These are phyloP conservation scores for Cylindroiulus punctatus DNA, from an alignment of 2,888 invertebrate genomes.

Conservation along the genomic window DNA sequence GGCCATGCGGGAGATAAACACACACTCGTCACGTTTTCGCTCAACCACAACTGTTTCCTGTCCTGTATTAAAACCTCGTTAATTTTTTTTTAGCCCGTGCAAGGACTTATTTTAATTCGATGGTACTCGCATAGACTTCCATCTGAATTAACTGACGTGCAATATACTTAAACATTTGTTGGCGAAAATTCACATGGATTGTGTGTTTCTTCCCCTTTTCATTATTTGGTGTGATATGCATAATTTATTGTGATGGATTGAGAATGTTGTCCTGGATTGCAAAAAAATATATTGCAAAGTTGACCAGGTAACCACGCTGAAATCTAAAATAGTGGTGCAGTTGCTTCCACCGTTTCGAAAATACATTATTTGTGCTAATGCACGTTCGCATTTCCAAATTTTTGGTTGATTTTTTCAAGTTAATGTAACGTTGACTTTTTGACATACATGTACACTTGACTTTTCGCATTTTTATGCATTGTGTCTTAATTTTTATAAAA, in stretches of 20 bases:
- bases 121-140: not conserved
- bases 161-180: not conserved
- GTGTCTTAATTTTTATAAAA: not conserved
- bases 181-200: not conserved
- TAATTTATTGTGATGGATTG: not conserved
- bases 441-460: not conserved
- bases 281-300: not conserved
- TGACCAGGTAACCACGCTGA: not conserved
- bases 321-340: not conserved
- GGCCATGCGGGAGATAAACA: conserved; percentile 10
- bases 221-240: not conserved
- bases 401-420: not conserved
- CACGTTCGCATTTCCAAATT: not conserved
- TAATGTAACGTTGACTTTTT: not conserved
- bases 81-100: not conserved
- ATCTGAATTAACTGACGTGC: not conserved
- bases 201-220: not conserved
- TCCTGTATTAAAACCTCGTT: conserved; percentile 26
- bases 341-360: not conserved
- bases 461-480: not conserved
- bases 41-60: conserved; percentile 42
- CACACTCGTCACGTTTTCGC: conserved; percentile 16
- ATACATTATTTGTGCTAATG: not conserved
- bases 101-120: conserved; percentile 28
- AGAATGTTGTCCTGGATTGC: not conserved